Conservation (phyloP, 2,888 invertebrate genomes). For the Pristionchus japonicus region DNA sequence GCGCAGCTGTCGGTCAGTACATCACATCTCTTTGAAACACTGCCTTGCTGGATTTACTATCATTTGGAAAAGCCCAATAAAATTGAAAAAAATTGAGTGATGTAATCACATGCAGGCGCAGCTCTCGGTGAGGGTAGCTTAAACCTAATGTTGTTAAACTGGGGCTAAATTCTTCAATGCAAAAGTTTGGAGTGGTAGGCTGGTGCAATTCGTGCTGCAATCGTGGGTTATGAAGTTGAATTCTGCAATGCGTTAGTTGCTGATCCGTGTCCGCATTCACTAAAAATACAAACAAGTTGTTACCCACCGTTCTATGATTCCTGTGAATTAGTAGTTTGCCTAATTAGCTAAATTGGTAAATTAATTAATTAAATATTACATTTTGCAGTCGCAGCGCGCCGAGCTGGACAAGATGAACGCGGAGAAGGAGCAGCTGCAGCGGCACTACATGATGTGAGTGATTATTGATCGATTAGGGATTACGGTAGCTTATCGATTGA, state of each 20-base stretch:
- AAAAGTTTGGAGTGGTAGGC: not conserved
- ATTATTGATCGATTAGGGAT: not conserved
- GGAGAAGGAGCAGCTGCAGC: constrained; percentile 94
- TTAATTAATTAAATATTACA: not conserved
- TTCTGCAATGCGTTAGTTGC: no score
- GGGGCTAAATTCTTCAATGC: no score
- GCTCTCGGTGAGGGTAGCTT: constrained; percentile 49
- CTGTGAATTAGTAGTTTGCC: not conserved
- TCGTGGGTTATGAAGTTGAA: not conserved
- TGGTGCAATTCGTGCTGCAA: not conserved
- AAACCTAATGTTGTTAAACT: no score
- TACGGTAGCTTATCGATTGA: not conserved
- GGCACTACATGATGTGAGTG: constrained; percentile 95
- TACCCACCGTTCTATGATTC: no score
- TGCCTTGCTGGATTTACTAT: no score
- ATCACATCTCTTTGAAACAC: no score
- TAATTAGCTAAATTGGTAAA: not conserved
- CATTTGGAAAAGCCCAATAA: no score
- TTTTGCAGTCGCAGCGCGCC: constrained; percentile 35
- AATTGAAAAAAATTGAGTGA: no score
- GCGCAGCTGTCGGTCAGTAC: constrained; percentile 51
- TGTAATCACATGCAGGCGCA: constrained; percentile 55
- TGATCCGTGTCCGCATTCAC: no score
- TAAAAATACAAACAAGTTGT: no score
- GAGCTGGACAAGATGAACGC: constrained; percentile 42